phyloP scores from a whole-genome alignment of 2,888 invertebrate genomes.

The Lasioglossum leucozonium region DNA sequence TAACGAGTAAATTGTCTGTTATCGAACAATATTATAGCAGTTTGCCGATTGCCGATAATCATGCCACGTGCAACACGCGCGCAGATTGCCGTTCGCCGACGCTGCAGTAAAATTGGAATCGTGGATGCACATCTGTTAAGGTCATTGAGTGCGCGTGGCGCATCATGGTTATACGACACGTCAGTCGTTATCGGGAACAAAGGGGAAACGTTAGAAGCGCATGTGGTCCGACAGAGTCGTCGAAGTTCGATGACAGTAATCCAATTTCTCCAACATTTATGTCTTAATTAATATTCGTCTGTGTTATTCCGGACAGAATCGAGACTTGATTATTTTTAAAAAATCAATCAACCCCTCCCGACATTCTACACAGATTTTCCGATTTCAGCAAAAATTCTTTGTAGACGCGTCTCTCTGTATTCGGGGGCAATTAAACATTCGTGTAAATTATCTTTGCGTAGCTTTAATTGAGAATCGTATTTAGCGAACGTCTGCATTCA shows the following conservation, averaged over 20 bases:
- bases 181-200: not conserved
- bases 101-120: not conserved
- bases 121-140: constrained; percentile 13
- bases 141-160: constrained; percentile 14
- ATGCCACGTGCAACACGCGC: not conserved
- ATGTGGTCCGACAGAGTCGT: not conserved
- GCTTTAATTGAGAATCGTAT: too few relatives aligned
- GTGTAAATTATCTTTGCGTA: too few relatives aligned
- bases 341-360: too few relatives aligned
- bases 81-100: not conserved
- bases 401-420: too few relatives aligned
- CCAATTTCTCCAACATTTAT: not conserved
- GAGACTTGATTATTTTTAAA: too few relatives aligned
- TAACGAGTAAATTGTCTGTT: not conserved
- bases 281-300: not conserved
- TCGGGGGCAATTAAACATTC: too few relatives aligned
- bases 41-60: constrained; percentile 4
- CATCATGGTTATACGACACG: not conserved
- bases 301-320: not conserved
- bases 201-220: constrained; percentile 15
- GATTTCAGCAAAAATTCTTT: too few relatives aligned
- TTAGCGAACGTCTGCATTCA: too few relatives aligned
- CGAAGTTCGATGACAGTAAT: not conserved
- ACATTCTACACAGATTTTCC: too few relatives aligned
- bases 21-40: not conserved